Conservation (phyloP, 2,888 invertebrate species). For the Ecliptopera silaceata region DNA sequence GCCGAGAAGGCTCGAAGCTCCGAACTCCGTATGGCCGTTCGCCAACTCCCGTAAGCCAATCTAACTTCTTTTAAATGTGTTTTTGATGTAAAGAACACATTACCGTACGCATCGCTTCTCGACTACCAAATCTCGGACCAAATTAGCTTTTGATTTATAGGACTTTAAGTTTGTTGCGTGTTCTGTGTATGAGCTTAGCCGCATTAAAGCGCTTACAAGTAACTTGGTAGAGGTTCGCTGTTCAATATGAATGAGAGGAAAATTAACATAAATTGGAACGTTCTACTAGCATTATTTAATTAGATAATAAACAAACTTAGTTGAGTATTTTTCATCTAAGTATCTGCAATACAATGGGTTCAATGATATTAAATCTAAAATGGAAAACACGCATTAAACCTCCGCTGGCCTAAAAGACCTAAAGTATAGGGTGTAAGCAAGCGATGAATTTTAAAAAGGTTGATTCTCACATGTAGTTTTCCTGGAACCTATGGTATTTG, state of each 20-base stretch:
- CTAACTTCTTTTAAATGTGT: constrained; percentile 83
- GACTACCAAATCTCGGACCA: constrained; percentile 67
- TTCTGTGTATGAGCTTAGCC: constrained; percentile 35
- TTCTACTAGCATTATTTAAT: background rate
- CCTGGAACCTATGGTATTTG: background rate
- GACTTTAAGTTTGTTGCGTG: constrained; percentile 57
- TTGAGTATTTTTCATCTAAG: no score
- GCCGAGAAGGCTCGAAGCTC: constrained; percentile 63
- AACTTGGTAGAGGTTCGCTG: constrained; percentile 29
- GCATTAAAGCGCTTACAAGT: constrained; percentile 38
- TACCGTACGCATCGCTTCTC: constrained; percentile 71
- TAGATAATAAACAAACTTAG: no score
- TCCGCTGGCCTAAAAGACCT: no score
- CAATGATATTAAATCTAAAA: no score
- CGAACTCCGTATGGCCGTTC: constrained; percentile 72
- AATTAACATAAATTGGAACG: constrained; percentile 22
- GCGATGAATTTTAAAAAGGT: no score
- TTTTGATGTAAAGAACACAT: constrained; percentile 82
- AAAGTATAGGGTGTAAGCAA: no score
- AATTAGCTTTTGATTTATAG: constrained; percentile 79
- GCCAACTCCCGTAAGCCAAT: constrained; percentile 82
- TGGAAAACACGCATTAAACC: no score
- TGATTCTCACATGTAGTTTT: no score
- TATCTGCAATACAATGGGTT: no score
- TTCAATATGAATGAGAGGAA: constrained; percentile 25